These are phyloP conservation scores for Macropus fuliginosus DNA, from an alignment of 2,797 vertebrate species.

Conservation along the genomic window DNA sequence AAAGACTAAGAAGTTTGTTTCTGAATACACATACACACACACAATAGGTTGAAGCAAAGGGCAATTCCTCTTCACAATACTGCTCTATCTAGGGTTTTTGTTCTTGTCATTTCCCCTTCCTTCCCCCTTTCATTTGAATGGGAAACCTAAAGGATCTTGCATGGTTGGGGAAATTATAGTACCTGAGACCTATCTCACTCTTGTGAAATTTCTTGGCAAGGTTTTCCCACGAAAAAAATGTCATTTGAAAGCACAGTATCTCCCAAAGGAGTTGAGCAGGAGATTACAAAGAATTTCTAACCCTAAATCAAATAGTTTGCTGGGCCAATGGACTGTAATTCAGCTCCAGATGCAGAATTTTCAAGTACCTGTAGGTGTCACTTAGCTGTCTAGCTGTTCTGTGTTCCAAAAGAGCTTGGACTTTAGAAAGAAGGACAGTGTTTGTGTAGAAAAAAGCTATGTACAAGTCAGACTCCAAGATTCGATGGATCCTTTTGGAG, in stretches of 20 bases:
- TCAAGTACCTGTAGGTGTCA: background rate
- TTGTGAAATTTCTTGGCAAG: background rate
- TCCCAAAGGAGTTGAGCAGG: background rate
- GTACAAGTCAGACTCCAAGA: background rate
- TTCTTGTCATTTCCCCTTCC: background rate
- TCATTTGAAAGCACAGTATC: background rate
- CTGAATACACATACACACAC: background rate
- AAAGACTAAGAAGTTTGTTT: background rate
- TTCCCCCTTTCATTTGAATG: background rate
- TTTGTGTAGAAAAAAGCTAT: background rate
- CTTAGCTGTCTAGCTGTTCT: background rate
- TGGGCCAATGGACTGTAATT: background rate
- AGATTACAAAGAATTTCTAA: background rate
- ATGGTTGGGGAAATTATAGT: background rate
- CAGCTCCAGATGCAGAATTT: background rate
- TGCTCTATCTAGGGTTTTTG: background rate
- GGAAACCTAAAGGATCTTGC: background rate
- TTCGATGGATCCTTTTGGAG: background rate
- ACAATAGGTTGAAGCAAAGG: background rate
- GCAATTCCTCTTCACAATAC: background rate
- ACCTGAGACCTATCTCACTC: background rate
- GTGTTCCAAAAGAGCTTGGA: background rate
- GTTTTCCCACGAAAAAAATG: background rate
- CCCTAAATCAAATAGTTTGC: background rate
- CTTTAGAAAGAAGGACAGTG: background rate